Evolutionary conservation across 2,113 vertebrate species (phyloP).

Genomic region (Apistogramma diplotaenia): DNA sequence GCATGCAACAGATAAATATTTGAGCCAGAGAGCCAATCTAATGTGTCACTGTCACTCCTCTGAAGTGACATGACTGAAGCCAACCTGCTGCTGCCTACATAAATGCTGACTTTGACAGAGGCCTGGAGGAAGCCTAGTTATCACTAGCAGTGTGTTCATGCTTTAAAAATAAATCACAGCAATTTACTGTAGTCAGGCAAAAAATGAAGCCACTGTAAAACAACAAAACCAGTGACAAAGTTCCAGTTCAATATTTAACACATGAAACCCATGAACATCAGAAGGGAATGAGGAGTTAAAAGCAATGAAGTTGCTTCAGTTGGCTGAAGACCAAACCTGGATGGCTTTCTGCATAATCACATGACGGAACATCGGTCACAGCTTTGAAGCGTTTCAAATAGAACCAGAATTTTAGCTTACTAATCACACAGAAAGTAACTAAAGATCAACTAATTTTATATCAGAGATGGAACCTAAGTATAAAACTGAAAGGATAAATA

Average conservation of each 20-base stretch:
- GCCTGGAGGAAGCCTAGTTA: conserved; percentile 7
- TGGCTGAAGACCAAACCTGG: not conserved
- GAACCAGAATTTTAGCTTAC: not conserved
- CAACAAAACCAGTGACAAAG: not conserved
- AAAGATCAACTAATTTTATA: not conserved
- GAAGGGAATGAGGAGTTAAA: not conserved
- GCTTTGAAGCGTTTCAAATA: not conserved
- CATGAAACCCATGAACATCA: conserved; percentile 8
- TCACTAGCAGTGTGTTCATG: not conserved
- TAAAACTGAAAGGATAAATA: not conserved
- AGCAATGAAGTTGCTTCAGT: not conserved
- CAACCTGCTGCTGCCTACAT: not conserved
- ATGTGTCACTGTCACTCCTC: not conserved
- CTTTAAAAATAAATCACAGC: not conserved
- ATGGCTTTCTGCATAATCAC: conserved; percentile 1
- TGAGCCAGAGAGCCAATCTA: not conserved
- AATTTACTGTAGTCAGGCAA: not conserved
- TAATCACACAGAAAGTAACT: not conserved
- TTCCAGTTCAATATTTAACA: conserved; percentile 35
- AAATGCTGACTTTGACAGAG: conserved; percentile 18
- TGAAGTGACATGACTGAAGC: not conserved
- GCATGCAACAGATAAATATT: not conserved
- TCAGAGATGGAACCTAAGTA: not conserved
- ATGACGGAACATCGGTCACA: conserved; percentile 12
- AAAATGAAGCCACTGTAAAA: conserved; percentile 9